phyloP scores from a whole-genome alignment of 2,797 vertebrate genomes.

The Holocentrus rufus region DNA sequence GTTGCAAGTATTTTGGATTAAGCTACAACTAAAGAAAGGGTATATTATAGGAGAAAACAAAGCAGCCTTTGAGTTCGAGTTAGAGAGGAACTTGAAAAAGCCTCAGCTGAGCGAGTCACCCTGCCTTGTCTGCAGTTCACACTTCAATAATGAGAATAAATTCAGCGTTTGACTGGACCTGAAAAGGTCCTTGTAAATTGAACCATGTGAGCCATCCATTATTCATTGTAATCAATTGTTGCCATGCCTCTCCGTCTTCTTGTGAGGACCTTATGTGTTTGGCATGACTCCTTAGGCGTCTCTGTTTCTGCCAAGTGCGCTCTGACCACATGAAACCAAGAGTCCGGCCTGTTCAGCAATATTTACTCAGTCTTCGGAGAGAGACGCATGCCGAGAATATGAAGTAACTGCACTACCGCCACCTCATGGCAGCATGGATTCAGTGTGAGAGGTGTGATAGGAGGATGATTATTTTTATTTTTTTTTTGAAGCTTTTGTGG shows the following conservation, averaged over 20 bases:
- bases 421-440: slow-evolving; percentile 87
- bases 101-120: slow-evolving; percentile 46
- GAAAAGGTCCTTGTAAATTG: slow-evolving; percentile 81
- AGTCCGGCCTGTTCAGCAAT: slow-evolving; percentile 84
- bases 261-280: slow-evolving; percentile 71
- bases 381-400: slow-evolving; percentile 88
- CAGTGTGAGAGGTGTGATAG: slow-evolving; percentile 54
- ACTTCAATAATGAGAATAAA: slow-evolving; percentile 69
- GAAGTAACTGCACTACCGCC: slow-evolving; percentile 83
- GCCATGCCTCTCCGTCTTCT: slow-evolving; percentile 75
- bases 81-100: slow-evolving; percentile 24
- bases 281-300: slow-evolving; percentile 64
- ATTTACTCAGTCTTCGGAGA: slow-evolving; percentile 86
- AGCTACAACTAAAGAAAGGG: background rate
- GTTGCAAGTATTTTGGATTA: background rate
- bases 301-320: slow-evolving; percentile 82
- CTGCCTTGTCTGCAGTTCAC: slow-evolving; percentile 44
- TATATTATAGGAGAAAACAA: background rate
- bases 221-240: slow-evolving; percentile 80
- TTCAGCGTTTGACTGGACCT: slow-evolving; percentile 66
- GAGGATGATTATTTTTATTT: slow-evolving; percentile 1
- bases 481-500: slow-evolving; percentile 2
- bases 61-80: background rate
- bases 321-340: slow-evolving; percentile 85
- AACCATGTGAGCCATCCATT: slow-evolving; percentile 79